Evolutionary conservation across 2,113 vertebrate genomes (phyloP).

Genomic region (Cavia aperea): DNA sequence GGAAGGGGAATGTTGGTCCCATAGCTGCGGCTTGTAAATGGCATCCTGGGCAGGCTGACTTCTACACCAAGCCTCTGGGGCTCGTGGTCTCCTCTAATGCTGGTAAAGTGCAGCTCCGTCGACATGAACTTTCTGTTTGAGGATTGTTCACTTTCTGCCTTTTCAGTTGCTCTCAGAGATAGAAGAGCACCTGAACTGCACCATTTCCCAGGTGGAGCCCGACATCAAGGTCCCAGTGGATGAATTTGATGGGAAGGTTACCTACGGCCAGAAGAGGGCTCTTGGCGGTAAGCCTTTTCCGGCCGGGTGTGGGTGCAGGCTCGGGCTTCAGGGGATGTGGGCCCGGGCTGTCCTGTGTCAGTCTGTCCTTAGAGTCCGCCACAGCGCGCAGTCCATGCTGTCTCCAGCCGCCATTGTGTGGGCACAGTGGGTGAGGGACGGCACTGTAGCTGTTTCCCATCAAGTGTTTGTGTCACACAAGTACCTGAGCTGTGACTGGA

Average conservation of each 20-base stretch:
- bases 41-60: not conserved
- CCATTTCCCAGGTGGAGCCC: conserved; percentile 93
- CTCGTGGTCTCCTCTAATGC: not conserved
- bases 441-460: not conserved
- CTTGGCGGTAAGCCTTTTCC: conserved; percentile 79
- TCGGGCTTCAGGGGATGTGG: not conserved
- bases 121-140: not conserved
- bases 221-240: conserved; percentile 96
- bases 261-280: conserved; percentile 90
- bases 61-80: not conserved
- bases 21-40: not conserved
- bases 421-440: not conserved
- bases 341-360: not conserved
- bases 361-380: not conserved
- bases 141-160: not conserved
- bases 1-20: not conserved
- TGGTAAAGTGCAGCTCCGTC: not conserved
- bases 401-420: not conserved
- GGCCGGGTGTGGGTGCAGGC: not conserved
- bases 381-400: not conserved
- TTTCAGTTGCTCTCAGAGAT: conserved; percentile 90
- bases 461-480: not conserved
- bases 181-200: conserved; percentile 97
- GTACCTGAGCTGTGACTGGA: not conserved
- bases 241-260: conserved; percentile 97